Conservation (phyloP, 2,888 invertebrate genomes). For the Entomobrya multifasciata region DNA sequence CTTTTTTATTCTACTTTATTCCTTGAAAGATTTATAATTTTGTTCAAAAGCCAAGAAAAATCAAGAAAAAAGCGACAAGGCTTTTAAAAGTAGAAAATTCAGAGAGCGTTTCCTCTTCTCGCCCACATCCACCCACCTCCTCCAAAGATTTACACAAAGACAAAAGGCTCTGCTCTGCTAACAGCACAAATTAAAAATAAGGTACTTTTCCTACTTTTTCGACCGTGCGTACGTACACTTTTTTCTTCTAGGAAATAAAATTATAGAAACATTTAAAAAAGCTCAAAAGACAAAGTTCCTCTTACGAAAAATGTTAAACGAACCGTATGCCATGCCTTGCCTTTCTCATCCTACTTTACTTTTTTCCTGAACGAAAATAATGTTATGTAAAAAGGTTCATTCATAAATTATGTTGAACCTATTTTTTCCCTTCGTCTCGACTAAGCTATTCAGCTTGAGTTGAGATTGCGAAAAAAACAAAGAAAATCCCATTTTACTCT, state of each 20-base stretch:
- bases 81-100: neutral
- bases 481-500: neutral
- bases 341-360: neutral
- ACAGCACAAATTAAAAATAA: too few species aligned
- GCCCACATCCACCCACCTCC: neutral
- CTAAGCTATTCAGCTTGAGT: too few species aligned
- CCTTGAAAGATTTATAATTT: constrained; percentile 27
- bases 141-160: neutral
- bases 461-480: too few species aligned
- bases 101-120: neutral
- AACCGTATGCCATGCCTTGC: neutral
- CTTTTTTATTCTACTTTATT: constrained; percentile 16
- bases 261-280: neutral
- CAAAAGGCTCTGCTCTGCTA: too few species aligned
- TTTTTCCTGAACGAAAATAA: neutral
- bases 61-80: too few species aligned
- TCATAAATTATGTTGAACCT: neutral
- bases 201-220: too few species aligned
- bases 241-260: neutral
- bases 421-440: too few species aligned
- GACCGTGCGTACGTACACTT: too few species aligned
- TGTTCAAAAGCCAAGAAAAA: constrained; percentile 32
- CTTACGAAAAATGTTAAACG: too few species aligned
- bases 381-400: neutral
- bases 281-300: neutral